These are phyloP conservation scores for Synergus itoensis DNA, from an alignment of 2,888 invertebrate genomes.

Conservation along the genomic window DNA sequence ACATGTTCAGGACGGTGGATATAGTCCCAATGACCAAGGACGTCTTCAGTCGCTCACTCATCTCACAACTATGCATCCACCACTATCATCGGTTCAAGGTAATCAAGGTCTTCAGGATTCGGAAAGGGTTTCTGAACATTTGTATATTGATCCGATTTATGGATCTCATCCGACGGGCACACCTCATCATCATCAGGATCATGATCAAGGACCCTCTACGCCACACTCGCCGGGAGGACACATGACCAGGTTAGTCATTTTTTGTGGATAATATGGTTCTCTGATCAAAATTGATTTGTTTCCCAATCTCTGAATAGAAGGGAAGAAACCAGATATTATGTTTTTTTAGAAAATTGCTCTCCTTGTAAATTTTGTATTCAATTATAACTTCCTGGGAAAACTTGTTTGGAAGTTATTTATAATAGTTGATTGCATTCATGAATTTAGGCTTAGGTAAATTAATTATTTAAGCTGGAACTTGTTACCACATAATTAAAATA, in stretches of 20 bases:
- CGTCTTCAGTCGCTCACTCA: conserved; percentile 73
- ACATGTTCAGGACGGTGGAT: conserved; percentile 63
- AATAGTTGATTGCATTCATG: background rate
- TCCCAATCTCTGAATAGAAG: no score
- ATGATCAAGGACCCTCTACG: conserved; percentile 66
- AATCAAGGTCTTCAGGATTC: conserved; percentile 42
- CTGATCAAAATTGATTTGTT: no score
- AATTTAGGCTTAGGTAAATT: no score
- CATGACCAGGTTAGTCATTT: conserved; percentile 67
- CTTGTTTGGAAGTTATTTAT: background rate
- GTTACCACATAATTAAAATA: background rate
- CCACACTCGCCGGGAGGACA: conserved; percentile 68
- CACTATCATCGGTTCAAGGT: conserved; percentile 18
- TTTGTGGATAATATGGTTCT: background rate
- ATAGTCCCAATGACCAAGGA: conserved; percentile 69
- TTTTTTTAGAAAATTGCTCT: no score
- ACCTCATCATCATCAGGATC: conserved; percentile 71
- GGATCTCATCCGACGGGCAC: conserved; percentile 68
- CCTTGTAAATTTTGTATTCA: no score
- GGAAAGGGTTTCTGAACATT: conserved; percentile 64
- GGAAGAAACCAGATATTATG: no score
- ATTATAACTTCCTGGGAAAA: no score
- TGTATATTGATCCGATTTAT: conserved; percentile 22
- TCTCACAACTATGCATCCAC: conserved; percentile 74
- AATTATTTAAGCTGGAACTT: background rate